Evolutionary conservation across 2,888 invertebrate genomes (phyloP).

Genomic region (Lordiphosa fenestrarum): DNA sequence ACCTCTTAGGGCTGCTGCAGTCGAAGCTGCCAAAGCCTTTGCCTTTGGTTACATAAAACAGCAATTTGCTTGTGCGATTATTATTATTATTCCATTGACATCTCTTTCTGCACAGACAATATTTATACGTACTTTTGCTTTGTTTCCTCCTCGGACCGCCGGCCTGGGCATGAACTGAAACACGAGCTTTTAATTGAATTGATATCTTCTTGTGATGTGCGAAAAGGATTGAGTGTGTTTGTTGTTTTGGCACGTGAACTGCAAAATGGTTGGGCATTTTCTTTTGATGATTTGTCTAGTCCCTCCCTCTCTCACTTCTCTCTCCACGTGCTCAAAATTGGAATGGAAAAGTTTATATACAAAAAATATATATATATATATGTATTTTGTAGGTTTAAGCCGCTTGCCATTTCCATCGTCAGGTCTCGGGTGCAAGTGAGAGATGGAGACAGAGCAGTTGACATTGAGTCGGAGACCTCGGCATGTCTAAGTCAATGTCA

Average conservation of each 20-base stretch:
- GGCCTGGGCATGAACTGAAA: slow-evolving; percentile 21
- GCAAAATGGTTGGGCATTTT: slow-evolving; percentile 3
- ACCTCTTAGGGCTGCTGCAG: too few species aligned
- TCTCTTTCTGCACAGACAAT: slow-evolving; percentile 25
- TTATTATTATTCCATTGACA: slow-evolving; percentile 41
- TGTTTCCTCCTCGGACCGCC: too few species aligned
- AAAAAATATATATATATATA: too few species aligned
- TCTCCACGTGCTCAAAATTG: slow-evolving; percentile 4
- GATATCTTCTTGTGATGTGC: slow-evolving; percentile 27
- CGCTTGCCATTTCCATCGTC: neutral
- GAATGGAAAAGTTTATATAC: neutral
- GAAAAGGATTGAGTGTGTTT: neutral
- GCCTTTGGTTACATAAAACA: slow-evolving; percentile 30
- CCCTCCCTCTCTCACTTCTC: neutral
- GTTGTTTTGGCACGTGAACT: slow-evolving; percentile 5
- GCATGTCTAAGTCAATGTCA: neutral
- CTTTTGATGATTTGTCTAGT: slow-evolving; percentile 7
- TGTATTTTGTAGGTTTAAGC: too few species aligned
- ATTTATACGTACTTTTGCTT: slow-evolving; percentile 28
- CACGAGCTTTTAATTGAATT: slow-evolving; percentile 61
- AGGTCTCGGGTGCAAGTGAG: neutral
- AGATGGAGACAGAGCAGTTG: neutral
- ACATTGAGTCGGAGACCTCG: neutral
- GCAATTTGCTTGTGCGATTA: slow-evolving; percentile 37
- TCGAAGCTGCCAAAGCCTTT: slow-evolving; percentile 1